A percentile compares a stretch with the other conserved stretches of the same genome.
These are phyloP conservation scores for Penelope pileata DNA, from an alignment of 2,113 vertebrate genomes.

Conservation along the genomic window DNA sequence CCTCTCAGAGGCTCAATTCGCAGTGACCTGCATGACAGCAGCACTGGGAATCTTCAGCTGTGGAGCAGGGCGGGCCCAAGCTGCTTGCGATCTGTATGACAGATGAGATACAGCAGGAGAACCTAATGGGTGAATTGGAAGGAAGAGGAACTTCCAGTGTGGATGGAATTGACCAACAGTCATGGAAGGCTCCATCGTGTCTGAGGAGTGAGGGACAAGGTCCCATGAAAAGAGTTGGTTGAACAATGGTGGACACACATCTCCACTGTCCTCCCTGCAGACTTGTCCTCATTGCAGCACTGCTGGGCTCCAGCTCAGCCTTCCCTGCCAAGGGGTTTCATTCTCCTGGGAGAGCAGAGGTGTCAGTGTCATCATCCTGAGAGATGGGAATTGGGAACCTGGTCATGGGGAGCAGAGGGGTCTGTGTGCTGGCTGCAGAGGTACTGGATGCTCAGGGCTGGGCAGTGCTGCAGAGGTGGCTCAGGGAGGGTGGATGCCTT, in stretches of 20 bases:
- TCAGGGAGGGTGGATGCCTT: not conserved
- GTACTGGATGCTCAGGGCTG: not conserved
- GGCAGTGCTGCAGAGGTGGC: not conserved
- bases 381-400: not conserved
- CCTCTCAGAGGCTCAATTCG: not conserved
- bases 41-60: not conserved
- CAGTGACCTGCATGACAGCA: not conserved
- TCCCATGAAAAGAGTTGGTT: not conserved
- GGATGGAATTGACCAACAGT: not conserved
- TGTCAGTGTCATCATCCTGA: not conserved
- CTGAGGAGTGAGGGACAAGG: not conserved
- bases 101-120: not conserved
- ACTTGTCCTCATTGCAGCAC: not conserved
- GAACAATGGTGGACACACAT: not conserved
- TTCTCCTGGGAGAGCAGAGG: not conserved
- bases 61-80: not conserved
- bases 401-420: accelerated
- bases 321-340: not conserved
- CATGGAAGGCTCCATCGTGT: not conserved
- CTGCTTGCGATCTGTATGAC: not conserved
- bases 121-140: not conserved
- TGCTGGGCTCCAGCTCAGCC: not conserved
- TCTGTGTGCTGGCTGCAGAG: not conserved
- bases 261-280: not conserved
- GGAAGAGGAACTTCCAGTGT: not conserved